Percentiles rank a stretch among this genome's conserved stretches.
These are phyloP conservation scores for Drosophila oshimai DNA, from an alignment of 1,140 invertebrate species.

Conservation along the genomic window DNA sequence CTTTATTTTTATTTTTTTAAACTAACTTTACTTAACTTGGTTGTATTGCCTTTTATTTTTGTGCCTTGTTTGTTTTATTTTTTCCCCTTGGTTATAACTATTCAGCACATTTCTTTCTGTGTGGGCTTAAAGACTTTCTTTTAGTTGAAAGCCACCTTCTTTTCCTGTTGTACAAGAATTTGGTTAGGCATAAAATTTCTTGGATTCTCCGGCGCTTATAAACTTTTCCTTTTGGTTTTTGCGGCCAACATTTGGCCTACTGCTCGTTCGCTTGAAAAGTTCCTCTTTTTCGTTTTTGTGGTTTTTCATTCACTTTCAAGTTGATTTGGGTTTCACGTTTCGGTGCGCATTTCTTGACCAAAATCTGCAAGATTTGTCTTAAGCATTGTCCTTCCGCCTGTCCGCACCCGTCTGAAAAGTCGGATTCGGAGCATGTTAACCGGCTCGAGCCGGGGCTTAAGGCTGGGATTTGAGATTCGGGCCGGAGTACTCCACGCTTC, in stretches of 20 bases:
- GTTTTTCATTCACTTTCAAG: slow-evolving; percentile 56
- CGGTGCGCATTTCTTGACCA: slow-evolving; percentile 68
- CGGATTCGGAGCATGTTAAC: slow-evolving; percentile 50
- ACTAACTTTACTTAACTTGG: no score
- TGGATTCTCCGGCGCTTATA: slow-evolving; percentile 26
- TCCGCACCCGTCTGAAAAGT: slow-evolving; percentile 14
- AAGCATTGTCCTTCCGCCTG: slow-evolving; percentile 40
- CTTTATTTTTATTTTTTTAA: no score
- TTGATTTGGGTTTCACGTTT: slow-evolving; percentile 60
- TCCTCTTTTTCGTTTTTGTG: slow-evolving; percentile 18
- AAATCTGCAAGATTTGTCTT: slow-evolving; percentile 68
- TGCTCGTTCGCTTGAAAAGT: slow-evolving; percentile 9
- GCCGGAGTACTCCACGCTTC: background rate
- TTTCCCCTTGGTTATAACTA: background rate
- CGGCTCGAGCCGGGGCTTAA: slow-evolving; percentile 16
- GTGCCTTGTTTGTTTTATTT: no score
- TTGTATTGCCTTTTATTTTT: background rate
- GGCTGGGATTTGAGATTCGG: background rate
- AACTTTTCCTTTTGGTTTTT: slow-evolving; percentile 52
- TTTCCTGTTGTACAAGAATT: slow-evolving; percentile 20
- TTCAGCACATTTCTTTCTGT: slow-evolving; percentile 2
- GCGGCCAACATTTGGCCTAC: slow-evolving; percentile 21
- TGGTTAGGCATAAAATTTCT: slow-evolving; percentile 13
- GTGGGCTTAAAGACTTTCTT: slow-evolving; percentile 7
- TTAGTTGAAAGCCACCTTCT: slow-evolving; percentile 17